Evolutionary conservation across 2,888 invertebrate species (phyloP).

Genomic region (Eupithecia tripunctaria): DNA sequence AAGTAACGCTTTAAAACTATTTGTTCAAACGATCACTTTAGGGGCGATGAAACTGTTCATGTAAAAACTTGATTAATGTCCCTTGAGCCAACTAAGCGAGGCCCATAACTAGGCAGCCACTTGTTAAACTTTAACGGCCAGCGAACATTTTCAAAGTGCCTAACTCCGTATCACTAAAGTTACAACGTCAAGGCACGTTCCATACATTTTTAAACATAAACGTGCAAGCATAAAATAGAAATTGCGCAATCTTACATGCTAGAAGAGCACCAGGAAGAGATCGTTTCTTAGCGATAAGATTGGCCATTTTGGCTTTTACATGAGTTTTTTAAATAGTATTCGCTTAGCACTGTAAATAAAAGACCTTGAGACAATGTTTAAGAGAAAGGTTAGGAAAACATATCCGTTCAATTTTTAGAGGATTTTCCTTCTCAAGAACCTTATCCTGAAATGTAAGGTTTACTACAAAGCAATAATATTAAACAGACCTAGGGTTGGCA

Average conservation of each 20-base stretch:
- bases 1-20: not conserved
- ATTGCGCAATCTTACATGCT: not conserved
- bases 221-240: conserved; percentile 2
- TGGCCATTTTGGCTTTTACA: not conserved
- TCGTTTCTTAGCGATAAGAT: not conserved
- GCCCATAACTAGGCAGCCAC: conserved; percentile 13
- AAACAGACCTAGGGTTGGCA: conserved; percentile 38
- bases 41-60: conserved; percentile 9
- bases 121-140: conserved; percentile 22
- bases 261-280: not conserved
- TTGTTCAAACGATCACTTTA: not conserved
- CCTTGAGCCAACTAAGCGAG: not conserved
- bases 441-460: not conserved
- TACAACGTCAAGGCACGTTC: conserved; percentile 27
- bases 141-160: conserved; percentile 23
- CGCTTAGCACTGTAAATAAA: too few relatives aligned
- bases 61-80: conserved; percentile 15
- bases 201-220: conserved; percentile 7
- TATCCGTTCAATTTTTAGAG: not conserved
- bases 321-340: too few relatives aligned
- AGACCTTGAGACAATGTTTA: too few relatives aligned
- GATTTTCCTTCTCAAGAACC: not conserved
- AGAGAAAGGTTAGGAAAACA: not conserved
- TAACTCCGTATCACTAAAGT: conserved; percentile 30
- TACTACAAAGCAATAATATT: conserved; percentile 29